These are phyloP conservation scores for Eurypyga helias DNA, from an alignment of 2,113 vertebrate species.

Conservation along the genomic window DNA sequence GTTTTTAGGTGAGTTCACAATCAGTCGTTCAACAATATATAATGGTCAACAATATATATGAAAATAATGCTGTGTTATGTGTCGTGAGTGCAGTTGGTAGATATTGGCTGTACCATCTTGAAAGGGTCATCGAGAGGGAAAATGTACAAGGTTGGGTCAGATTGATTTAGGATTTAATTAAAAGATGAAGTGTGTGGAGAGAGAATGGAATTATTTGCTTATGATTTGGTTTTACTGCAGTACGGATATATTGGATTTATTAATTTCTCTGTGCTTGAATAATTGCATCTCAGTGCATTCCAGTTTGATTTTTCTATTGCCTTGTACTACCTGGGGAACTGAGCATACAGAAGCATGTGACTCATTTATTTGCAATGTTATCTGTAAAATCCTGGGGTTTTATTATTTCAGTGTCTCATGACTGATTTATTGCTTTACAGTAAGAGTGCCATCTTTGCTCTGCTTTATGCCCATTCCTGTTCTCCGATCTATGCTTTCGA, in stretches of 20 bases:
- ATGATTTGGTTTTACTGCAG: neutral
- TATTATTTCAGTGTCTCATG: neutral
- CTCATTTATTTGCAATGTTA: neutral
- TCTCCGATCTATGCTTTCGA: conserved; percentile 93
- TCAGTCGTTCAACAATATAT: neutral
- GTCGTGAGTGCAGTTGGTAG: neutral
- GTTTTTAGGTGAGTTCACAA: conserved; percentile 87
- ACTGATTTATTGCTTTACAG: conserved; percentile 69
- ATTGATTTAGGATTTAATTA: neutral
- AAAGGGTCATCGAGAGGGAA: neutral
- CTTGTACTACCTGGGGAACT: neutral
- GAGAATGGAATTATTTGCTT: neutral
- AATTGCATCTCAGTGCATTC: neutral
- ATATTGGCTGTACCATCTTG: neutral
- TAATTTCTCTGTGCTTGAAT: neutral
- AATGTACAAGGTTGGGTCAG: neutral
- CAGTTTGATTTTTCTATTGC: neutral
- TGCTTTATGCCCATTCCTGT: conserved; percentile 88
- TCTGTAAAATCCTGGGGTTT: neutral
- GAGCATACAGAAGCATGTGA: neutral
- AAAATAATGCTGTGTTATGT: neutral
- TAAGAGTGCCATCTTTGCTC: conserved; percentile 84
- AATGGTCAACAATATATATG: neutral
- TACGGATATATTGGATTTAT: neutral
- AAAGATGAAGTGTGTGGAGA: neutral